Conservation (phyloP, 2,113 vertebrate genomes). For the Chlamydotis undulata region DNA sequence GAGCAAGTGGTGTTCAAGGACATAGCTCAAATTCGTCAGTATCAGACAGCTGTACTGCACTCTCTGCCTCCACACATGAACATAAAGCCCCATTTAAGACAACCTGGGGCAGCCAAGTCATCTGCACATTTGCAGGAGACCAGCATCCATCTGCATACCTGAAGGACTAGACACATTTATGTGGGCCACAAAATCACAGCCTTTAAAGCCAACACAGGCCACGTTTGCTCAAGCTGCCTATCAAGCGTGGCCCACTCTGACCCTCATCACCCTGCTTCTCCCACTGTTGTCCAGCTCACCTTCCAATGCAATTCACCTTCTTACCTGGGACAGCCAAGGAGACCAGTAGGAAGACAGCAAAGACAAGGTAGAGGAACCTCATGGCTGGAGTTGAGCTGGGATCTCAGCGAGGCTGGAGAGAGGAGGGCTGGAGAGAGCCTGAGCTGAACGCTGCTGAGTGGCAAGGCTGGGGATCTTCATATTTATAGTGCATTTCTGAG, state of each 20-base stretch:
- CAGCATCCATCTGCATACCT: neutral
- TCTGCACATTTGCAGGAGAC: neutral
- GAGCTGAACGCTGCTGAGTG: neutral
- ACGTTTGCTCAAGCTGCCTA: fast-evolving
- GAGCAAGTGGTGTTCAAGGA: no score
- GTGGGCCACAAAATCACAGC: neutral
- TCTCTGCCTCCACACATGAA: no score
- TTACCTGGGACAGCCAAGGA: conserved; percentile 47
- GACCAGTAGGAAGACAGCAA: neutral
- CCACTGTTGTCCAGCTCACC: neutral
- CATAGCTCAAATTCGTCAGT: no score
- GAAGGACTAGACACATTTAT: fast-evolving
- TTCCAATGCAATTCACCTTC: neutral
- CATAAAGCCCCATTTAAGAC: no score
- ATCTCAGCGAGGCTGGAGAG: neutral
- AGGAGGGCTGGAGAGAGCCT: neutral
- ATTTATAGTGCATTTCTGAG: conserved; percentile 6
- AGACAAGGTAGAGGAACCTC: conserved; percentile 27
- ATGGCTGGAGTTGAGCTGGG: neutral
- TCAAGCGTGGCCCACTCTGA: neutral
- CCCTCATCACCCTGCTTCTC: neutral
- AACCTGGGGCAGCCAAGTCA: neutral
- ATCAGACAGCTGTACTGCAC: no score
- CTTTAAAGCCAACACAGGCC: neutral
- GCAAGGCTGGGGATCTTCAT: neutral